Evolutionary conservation across 2,888 invertebrate species (phyloP).

Genomic region (Eugnorisma glareosa): DNA sequence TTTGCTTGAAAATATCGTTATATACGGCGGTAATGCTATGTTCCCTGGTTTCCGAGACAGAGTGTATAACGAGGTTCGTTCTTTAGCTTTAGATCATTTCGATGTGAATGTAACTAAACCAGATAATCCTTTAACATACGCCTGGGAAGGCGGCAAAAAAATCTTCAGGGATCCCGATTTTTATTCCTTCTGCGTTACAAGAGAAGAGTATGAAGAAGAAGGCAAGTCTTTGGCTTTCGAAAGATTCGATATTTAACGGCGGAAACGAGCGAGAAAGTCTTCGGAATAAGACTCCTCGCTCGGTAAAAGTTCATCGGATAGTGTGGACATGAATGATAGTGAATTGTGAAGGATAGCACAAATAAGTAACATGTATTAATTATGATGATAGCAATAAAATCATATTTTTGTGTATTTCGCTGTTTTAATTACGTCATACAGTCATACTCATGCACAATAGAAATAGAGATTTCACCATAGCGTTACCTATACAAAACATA

Average conservation of each 20-base stretch:
- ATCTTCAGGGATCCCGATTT: constrained; percentile 94
- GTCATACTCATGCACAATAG: not conserved
- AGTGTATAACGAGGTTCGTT: constrained; percentile 92
- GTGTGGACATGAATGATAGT: constrained; percentile 58
- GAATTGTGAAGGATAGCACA: constrained; percentile 47
- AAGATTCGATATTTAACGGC: constrained; percentile 89
- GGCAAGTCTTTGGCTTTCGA: constrained; percentile 92
- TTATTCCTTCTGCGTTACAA: constrained; percentile 93
- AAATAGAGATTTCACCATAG: not conserved
- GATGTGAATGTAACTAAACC: constrained; percentile 92
- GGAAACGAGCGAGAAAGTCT: constrained; percentile 84
- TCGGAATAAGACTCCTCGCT: constrained; percentile 78
- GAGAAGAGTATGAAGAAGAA: constrained; percentile 97
- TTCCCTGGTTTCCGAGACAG: constrained; percentile 96
- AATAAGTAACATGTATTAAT: constrained; percentile 31
- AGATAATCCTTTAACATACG: constrained; percentile 94
- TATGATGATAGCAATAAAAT: constrained; percentile 43
- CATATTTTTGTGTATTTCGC: constrained; percentile 28
- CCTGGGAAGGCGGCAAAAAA: constrained; percentile 97
- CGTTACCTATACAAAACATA: too few relatives aligned
- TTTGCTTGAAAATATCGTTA: constrained; percentile 95
- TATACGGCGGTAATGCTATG: constrained; percentile 95
- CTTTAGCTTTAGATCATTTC: constrained; percentile 94
- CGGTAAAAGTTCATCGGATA: constrained; percentile 71
- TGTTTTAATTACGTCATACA: constrained; percentile 9